Evolutionary conservation across 37 sponge, comb jelly and placozoan species (phyloP).

Genomic region (Diacarnus erythraeanus): DNA sequence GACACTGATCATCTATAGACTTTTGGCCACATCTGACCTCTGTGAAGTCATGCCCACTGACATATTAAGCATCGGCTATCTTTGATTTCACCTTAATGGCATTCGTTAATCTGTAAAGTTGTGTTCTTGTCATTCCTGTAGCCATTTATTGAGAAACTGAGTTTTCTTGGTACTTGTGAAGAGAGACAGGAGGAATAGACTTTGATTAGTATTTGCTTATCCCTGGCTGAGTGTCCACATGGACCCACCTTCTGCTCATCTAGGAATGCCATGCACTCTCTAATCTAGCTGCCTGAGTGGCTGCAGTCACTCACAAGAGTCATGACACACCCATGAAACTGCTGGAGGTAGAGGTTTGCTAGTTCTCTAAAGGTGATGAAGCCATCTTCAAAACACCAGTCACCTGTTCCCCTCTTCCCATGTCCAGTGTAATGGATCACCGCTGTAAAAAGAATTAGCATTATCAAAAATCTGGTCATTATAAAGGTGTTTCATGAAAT

Average conservation of each 20-base stretch:
- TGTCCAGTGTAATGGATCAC: constrained; percentile 68
- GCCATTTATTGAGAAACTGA: neutral
- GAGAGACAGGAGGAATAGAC: constrained; percentile 51
- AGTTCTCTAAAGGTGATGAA: constrained; percentile 60
- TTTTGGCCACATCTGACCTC: constrained; percentile 8
- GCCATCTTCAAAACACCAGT: constrained; percentile 84
- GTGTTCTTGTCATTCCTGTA: neutral
- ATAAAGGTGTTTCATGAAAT: no score
- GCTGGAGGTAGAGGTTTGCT: constrained; percentile 44
- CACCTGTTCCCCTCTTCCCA: constrained; percentile 68
- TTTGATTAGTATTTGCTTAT: constrained; percentile 61
- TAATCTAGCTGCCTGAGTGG: constrained; percentile 62
- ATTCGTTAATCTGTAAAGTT: no score
- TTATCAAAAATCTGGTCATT: neutral
- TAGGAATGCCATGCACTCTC: constrained; percentile 25
- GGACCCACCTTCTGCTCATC: constrained; percentile 52
- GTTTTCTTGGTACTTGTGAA: constrained; percentile 15
- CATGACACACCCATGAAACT: constrained; percentile 46
- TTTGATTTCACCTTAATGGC: neutral
- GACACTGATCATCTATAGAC: constrained; percentile 16
- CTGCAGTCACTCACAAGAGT: constrained; percentile 61
- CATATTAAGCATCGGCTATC: constrained; percentile 12
- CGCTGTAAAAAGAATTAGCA: constrained; percentile 15
- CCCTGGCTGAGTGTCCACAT: constrained; percentile 71
- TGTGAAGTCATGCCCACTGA: constrained; percentile 16